phyloP scores from a whole-genome alignment of 2,113 vertebrate species.

The Pyrgilauda ruficollis region DNA sequence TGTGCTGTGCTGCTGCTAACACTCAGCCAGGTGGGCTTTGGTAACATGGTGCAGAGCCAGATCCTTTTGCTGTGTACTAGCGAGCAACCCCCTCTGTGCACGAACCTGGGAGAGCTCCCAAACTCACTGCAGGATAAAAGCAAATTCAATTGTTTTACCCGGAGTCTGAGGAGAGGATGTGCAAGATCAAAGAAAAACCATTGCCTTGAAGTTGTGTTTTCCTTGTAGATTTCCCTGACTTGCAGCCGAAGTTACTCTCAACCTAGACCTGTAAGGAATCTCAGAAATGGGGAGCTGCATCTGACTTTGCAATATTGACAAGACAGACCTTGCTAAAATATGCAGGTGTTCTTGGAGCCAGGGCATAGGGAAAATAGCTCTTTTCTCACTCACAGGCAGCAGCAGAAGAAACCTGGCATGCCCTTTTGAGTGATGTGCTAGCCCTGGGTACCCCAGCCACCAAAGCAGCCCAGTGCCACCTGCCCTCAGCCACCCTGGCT shows the following conservation, averaged over 20 bases:
- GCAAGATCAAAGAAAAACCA: not conserved
- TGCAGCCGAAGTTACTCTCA: not conserved
- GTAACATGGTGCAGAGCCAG: not conserved
- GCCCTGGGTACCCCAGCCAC: not conserved
- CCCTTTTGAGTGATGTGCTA: not conserved
- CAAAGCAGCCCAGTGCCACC: not conserved
- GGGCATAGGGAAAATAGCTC: not conserved
- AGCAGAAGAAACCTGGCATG: not conserved
- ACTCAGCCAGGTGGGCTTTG: not conserved
- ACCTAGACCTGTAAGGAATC: not conserved
- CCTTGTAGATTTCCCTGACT: not conserved
- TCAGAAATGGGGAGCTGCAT: not conserved
- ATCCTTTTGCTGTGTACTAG: accelerated
- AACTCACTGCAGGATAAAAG: not conserved
- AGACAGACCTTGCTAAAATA: not conserved
- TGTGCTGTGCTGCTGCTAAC: not conserved
- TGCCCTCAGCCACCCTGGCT: not conserved
- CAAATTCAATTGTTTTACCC: not conserved
- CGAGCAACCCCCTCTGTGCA: accelerated
- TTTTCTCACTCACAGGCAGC: not conserved
- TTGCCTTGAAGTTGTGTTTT: not conserved
- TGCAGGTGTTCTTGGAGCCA: not conserved
- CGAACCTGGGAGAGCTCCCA: not conserved
- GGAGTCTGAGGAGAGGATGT: not conserved
- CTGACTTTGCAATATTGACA: accelerated